Evolutionary conservation across 2,113 vertebrate genomes (phyloP).

Genomic region (Notiomystis cincta): DNA sequence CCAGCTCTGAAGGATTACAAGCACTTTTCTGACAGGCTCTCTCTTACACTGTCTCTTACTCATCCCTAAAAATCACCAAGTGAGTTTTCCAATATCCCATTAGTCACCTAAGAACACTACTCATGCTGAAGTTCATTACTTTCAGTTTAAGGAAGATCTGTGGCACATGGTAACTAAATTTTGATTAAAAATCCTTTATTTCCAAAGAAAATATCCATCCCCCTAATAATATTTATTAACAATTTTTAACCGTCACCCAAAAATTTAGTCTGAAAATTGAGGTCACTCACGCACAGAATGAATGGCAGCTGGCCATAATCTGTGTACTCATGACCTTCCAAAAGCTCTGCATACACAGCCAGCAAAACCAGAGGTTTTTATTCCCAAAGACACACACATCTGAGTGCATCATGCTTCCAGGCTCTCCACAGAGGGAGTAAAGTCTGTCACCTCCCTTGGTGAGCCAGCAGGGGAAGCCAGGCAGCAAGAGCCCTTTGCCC

Average conservation of each 20-base stretch:
- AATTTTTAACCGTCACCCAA: neutral
- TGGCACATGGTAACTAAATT: neutral
- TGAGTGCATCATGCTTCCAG: rapidly evolving
- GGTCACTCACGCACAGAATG: neutral
- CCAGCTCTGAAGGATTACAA: neutral
- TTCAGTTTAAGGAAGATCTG: neutral
- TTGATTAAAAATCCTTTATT: neutral
- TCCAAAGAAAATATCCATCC: neutral
- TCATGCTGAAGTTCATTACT: neutral
- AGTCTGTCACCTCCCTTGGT: rapidly evolving
- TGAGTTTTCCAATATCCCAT: neutral
- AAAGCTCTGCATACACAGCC: neutral
- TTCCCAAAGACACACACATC: neutral
- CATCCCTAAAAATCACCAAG: neutral
- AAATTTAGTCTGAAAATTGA: neutral
- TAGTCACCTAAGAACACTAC: neutral
- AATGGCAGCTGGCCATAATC: neutral
- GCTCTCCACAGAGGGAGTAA: neutral
- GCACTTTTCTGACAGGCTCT: neutral
- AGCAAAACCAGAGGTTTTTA: neutral
- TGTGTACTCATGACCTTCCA: neutral
- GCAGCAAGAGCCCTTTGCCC: neutral
- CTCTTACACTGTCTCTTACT: neutral
- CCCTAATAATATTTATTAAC: neutral
- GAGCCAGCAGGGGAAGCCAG: neutral